These are phyloP conservation scores for Idaea aversata DNA, from an alignment of 2,888 invertebrate genomes.

Conservation along the genomic window DNA sequence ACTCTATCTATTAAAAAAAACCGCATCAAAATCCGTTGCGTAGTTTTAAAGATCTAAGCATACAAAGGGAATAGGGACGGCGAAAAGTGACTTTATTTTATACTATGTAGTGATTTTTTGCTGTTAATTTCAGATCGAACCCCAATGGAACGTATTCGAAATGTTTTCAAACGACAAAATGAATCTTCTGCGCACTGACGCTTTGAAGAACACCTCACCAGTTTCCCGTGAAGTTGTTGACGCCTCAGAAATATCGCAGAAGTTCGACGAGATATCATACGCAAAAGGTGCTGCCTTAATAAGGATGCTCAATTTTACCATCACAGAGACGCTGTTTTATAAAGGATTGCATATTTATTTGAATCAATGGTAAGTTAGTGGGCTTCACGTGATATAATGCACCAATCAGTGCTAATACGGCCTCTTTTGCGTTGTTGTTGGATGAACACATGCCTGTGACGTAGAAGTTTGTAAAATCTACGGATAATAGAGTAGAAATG, in stretches of 20 bases:
- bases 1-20: no score
- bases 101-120: no score
- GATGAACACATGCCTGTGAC: no score
- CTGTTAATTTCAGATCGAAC: constrained; percentile 69
- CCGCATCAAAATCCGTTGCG: no score
- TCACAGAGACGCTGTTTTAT: constrained; percentile 74
- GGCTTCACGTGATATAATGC: no score
- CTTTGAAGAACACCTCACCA: constrained; percentile 77
- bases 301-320: constrained; percentile 80
- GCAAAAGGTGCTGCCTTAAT: constrained; percentile 80
- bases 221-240: constrained; percentile 75
- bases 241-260: constrained; percentile 79
- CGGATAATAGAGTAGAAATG: no score
- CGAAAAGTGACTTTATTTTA: no score
- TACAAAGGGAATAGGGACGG: no score
- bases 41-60: no score
- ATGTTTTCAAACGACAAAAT: constrained; percentile 78
- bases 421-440: no score
- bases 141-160: constrained; percentile 78
- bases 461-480: no score
- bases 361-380: constrained; percentile 72
- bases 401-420: no score
- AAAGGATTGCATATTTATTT: constrained; percentile 77
- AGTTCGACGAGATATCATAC: constrained; percentile 81
- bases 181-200: constrained; percentile 76